Evolutionary conservation across 2,113 vertebrate genomes (phyloP).

Genomic region (Gallinago jamesoni): DNA sequence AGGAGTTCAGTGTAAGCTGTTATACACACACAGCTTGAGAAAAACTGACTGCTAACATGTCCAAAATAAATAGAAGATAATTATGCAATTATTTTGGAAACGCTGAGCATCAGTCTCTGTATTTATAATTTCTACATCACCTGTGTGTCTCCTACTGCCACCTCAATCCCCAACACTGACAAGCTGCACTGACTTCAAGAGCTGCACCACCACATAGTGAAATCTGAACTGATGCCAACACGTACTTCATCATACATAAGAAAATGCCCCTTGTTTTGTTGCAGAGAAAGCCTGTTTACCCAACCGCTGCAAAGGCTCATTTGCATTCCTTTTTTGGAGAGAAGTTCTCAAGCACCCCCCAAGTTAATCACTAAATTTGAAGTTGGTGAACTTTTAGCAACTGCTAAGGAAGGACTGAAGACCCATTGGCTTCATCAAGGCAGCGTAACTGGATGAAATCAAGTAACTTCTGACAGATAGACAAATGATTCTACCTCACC

Average conservation of each 20-base stretch:
- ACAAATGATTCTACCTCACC: neutral
- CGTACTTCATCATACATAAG: rapidly evolving
- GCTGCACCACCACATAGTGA: neutral
- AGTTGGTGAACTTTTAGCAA: neutral
- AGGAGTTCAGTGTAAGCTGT: neutral
- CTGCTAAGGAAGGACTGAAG: neutral
- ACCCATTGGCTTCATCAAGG: neutral
- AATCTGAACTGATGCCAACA: neutral
- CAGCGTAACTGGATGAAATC: neutral
- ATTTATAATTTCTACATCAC: neutral
- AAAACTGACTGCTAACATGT: neutral
- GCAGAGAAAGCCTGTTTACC: neutral
- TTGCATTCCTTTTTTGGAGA: neutral
- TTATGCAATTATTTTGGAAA: neutral
- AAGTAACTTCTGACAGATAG: neutral
- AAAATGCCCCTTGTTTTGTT: neutral
- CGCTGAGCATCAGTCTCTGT: neutral
- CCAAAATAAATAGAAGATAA: neutral
- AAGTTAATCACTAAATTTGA: neutral
- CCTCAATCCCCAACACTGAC: neutral
- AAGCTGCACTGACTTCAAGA: neutral
- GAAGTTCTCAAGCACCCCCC: neutral
- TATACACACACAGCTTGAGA: neutral
- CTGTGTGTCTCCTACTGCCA: neutral
- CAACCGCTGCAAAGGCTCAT: neutral